Base-by-base conservation (phyloP, 2,113 vertebrate genomes). In the Myxocyprinus asiaticus region DNA sequence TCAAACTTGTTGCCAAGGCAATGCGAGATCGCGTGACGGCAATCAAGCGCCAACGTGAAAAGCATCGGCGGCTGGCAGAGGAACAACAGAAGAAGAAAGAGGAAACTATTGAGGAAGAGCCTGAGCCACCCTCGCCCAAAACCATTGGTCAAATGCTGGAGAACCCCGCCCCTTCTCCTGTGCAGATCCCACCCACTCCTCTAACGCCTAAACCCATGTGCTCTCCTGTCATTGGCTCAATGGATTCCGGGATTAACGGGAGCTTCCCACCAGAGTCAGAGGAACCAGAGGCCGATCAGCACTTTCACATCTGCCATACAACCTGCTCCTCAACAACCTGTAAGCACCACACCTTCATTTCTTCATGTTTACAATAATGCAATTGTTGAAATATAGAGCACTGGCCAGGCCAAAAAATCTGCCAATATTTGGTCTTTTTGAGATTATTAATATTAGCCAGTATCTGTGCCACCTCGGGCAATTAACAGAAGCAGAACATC, bases 1-100 rank as follows among this genome's bases (percentile, higher is more conserved):
- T 96, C 91, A 98, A 99, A 84, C 91, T 96, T 44, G 96, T 99
- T 82, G 96, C 96, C 86, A 96, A 97, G 84, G 96, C 97, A 0
- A 96, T 99, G 74, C 91, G 96, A 55, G 96, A 98, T 88, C 86
- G 97, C 0, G 97, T 98, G 71, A 91, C 94, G 0, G 88, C 94
- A 90, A 96, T 98, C 89, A 98, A 97, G 79, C 90, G 97, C 6
- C 96, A 98, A 86, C 88, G 97, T 4, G 96, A 98, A 85, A 96
- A 96, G 86, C 88, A 94, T 74, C 91, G 91, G 43, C 93, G 92
- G 0, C 88, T 88, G 15, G 91, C 89, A 12, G 95, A 94, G 0
- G 86, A 88, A 73, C 91, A 83, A 0, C 89, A 84, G 87, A 91
- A 88, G 82, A 88, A 78, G 82, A 87, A 85, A 42, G 86, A 79